Conservation (phyloP, 2,888 invertebrate genomes). For the Apeira syringaria region DNA sequence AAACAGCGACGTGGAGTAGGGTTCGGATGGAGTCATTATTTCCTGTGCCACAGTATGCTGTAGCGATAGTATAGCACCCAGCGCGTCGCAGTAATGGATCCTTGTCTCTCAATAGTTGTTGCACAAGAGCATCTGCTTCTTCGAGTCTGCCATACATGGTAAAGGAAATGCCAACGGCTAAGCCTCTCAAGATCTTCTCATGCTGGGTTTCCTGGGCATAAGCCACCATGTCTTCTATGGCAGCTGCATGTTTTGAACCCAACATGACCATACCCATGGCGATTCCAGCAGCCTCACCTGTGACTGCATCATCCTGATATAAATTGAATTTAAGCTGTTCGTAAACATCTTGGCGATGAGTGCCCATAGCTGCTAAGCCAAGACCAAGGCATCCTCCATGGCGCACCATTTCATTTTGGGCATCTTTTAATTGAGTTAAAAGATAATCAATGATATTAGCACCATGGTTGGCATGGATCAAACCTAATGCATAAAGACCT, state of each 20-base stretch:
- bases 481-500: slow-evolving; percentile 96
- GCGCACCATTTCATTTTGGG: slow-evolving; percentile 97
- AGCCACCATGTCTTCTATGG: slow-evolving; percentile 97
- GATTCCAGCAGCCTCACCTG: slow-evolving; percentile 99
- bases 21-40: slow-evolving; percentile 98
- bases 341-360: slow-evolving; percentile 97
- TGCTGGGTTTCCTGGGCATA: slow-evolving; percentile 98
- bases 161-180: slow-evolving; percentile 98
- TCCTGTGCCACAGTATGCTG: slow-evolving; percentile 99
- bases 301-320: slow-evolving; percentile 99
- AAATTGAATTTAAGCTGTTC: slow-evolving; percentile 98
- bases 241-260: slow-evolving; percentile 94
- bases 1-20: slow-evolving; percentile 97
- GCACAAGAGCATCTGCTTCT: slow-evolving; percentile 97
- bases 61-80: slow-evolving; percentile 98
- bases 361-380: slow-evolving; percentile 99
- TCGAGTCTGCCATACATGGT: slow-evolving; percentile 98
- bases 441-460: slow-evolving; percentile 98
- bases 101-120: slow-evolving; percentile 95
- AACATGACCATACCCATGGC: slow-evolving; percentile 99
- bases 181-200: slow-evolving; percentile 98
- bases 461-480: slow-evolving; percentile 99
- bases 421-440: slow-evolving; percentile 96
- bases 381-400: slow-evolving; percentile 99
- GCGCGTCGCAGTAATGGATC: slow-evolving; percentile 97